These are phyloP conservation scores for Tridacna crocea DNA, from an alignment of 2,888 invertebrate species.

Conservation along the genomic window DNA sequence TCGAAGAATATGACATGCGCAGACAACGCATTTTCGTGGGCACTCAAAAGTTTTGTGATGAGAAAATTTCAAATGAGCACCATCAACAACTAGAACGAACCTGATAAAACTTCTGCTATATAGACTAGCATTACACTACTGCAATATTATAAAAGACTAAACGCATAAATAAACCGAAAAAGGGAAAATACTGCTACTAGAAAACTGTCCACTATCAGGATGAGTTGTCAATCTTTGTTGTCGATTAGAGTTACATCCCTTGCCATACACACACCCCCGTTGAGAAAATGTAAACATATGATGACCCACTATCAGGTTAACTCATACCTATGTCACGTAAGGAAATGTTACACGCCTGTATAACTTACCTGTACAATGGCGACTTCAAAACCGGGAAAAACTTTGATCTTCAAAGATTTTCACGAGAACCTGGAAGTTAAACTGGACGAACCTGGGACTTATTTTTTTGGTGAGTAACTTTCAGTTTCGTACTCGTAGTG, in stretches of 20 bases:
- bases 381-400: neutral
- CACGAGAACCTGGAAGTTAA: constrained; percentile 7
- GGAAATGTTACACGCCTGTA: neutral
- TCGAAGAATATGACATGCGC: no score
- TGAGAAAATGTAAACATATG: neutral
- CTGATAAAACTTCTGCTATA: no score
- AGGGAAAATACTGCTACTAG: no score
- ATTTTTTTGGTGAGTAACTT: constrained; percentile 14
- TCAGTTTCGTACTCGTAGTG: neutral
- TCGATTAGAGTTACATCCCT: constrained; percentile 9
- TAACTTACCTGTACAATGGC: constrained; percentile 6
- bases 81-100: no score
- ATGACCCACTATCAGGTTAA: neutral
- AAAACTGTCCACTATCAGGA: no score
- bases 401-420: constrained; percentile 12
- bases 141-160: no score
- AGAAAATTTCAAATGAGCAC: no score
- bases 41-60: no score
- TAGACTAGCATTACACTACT: no score
- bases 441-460: constrained; percentile 7
- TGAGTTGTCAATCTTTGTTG: no score
- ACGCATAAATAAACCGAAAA: no score
- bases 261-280: neutral
- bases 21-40: no score
- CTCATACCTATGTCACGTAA: neutral